Evolutionary conservation across 1,140 invertebrate species (phyloP).

Genomic region (Littorina saxatilis): DNA sequence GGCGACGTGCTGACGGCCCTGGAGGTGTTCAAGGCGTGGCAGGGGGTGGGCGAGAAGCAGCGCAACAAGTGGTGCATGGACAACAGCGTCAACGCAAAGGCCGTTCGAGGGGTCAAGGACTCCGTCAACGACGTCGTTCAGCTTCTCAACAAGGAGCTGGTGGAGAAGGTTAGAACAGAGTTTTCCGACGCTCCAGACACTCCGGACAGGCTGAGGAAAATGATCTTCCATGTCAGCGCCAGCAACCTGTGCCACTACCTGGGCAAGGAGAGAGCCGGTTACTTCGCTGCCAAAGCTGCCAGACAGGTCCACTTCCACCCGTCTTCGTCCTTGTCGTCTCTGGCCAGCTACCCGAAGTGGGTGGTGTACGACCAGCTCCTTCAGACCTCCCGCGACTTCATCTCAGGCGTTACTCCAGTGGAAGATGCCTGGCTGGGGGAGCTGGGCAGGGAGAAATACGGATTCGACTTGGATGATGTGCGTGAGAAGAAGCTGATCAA

Average conservation of each 20-base stretch:
- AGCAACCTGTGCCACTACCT: slow-evolving; percentile 58
- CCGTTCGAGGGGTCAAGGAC: slow-evolving; percentile 59
- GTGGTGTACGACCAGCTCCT: slow-evolving; percentile 60
- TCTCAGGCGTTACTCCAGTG: slow-evolving; percentile 60
- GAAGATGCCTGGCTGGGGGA: slow-evolving; percentile 47
- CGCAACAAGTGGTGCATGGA: slow-evolving; percentile 63
- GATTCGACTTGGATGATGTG: slow-evolving; percentile 49
- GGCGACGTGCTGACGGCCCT: slow-evolving; percentile 95
- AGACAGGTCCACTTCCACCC: slow-evolving; percentile 63
- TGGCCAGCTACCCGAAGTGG: slow-evolving; percentile 59
- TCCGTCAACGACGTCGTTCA: slow-evolving; percentile 54
- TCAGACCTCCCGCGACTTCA: slow-evolving; percentile 64
- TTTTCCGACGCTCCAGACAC: slow-evolving; percentile 46
- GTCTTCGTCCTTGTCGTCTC: slow-evolving; percentile 53
- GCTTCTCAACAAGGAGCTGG: slow-evolving; percentile 57
- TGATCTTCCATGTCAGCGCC: slow-evolving; percentile 51
- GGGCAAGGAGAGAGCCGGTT: slow-evolving; percentile 64
- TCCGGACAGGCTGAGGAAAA: slow-evolving; percentile 42
- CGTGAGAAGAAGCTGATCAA: slow-evolving; percentile 39
- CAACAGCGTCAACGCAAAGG: slow-evolving; percentile 67
- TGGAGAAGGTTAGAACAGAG: slow-evolving; percentile 42
- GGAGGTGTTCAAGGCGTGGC: slow-evolving; percentile 86
- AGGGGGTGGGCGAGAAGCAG: slow-evolving; percentile 49
- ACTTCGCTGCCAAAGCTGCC: slow-evolving; percentile 46
- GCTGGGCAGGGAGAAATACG: background rate